Base-by-base conservation (phyloP, 2,797 vertebrate genomes). In the Furcifer pardalis region DNA sequence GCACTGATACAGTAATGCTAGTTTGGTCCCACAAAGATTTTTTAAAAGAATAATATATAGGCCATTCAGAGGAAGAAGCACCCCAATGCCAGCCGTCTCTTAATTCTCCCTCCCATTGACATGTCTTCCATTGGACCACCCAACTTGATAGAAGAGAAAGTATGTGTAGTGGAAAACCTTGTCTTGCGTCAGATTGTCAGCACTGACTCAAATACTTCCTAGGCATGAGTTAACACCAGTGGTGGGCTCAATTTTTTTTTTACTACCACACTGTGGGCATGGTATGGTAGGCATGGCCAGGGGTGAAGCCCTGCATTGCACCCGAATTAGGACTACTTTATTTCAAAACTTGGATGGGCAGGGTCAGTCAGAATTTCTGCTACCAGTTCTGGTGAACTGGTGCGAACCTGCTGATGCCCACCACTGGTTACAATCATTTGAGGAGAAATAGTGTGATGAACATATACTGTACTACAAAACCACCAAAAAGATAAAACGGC, bases 191-290 rank as follows among this genome's bases (percentile, higher is more conserved):
- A 62, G 56, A 12, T 37, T 59, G 82, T 32, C 46, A 74, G 30
- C 35, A 13, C 69, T 80, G 84, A 74, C 77, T 80, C 77, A 85
- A 25, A 76, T 15, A 52, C 69, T 63, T 10, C 73, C 25, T 10
- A 49, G 15, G 44, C 7, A 80, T 19, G 40, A 76, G 84, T 75
- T 76, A 68, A 40, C 72, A 79, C 46, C 62, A 30, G 12, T 63
- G 27, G 32, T n/a, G n/a, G n/a, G n/a, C n/a, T n/a, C n/a, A n/a
- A n/a, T n/a, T n/a, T n/a, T n/a, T n/a, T n/a, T n/a, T n/a, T n/a
- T n/a, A n/a, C n/a, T n/a, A n/a, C n/a, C n/a, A n/a, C n/a, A n/a
- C n/a, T n/a, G n/a, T n/a, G n/a, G n/a, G n/a, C n/a, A n/a, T n/a
- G n/a, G n/a, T n/a, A n/a, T n/a, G n/a, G n/a, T n/a, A n/a, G n/a